Evolutionary conservation across 1,140 invertebrate genomes (phyloP).

Genomic region (Theocolax elegans): DNA sequence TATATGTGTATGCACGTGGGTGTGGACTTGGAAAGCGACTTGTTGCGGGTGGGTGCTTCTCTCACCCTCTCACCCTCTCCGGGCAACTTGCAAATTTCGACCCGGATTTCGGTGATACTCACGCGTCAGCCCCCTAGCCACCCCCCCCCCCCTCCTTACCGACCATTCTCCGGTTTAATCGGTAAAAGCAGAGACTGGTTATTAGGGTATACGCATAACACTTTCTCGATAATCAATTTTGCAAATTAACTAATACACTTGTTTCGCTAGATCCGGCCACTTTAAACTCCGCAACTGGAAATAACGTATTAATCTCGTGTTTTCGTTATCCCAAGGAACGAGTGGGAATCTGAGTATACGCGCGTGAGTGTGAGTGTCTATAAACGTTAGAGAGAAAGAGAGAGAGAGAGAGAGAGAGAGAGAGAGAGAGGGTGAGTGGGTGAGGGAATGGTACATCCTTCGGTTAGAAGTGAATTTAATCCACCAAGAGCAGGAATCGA

Average conservation of each 20-base stretch:
- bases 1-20: not conserved
- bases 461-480: too few relatives aligned
- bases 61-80: not conserved
- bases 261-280: too few relatives aligned
- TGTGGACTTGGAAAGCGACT: constrained; percentile 15
- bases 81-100: constrained; percentile 49
- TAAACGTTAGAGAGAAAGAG: constrained; percentile 1
- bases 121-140: not conserved
- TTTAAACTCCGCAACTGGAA: too few relatives aligned
- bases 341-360: too few relatives aligned
- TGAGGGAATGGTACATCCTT: too few relatives aligned
- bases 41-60: constrained; percentile 21
- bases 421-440: too few relatives aligned
- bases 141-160: not conserved
- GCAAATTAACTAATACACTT: not conserved
- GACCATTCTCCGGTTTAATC: constrained; percentile 2
- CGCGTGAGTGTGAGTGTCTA: too few relatives aligned
- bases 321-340: too few relatives aligned
- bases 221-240: not conserved
- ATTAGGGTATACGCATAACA: not conserved
- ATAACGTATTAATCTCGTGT: too few relatives aligned
- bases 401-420: not conserved
- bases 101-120: constrained; percentile 34
- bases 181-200: not conserved
- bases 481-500: too few relatives aligned